phyloP scores from a whole-genome alignment of 2,888 invertebrate genomes.

The Ennomos quercinarius region DNA sequence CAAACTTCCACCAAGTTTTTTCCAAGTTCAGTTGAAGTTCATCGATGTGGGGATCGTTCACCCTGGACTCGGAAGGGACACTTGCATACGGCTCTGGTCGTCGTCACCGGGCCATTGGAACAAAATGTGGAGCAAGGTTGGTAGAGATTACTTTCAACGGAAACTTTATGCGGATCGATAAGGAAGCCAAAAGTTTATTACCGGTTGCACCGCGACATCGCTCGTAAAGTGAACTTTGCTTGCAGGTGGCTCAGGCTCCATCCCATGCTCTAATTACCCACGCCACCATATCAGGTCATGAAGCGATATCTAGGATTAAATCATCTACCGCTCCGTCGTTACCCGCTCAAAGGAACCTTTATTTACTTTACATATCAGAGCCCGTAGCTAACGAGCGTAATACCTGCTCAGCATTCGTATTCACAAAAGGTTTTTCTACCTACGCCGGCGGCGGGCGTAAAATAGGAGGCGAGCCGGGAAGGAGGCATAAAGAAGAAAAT shows the following conservation, averaged over 20 bases:
- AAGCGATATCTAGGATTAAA: conserved; percentile 32
- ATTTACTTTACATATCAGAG: conserved; percentile 83
- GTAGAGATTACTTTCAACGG: conserved; percentile 78
- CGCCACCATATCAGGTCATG: conserved; percentile 20
- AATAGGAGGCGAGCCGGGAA: conserved; percentile 82
- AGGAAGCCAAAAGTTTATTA: conserved; percentile 79
- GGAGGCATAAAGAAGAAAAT: conserved; percentile 85
- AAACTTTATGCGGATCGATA: conserved; percentile 83
- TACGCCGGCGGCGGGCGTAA: conserved; percentile 79
- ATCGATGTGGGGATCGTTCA: conserved; percentile 84
- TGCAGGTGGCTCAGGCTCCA: conserved; percentile 31
- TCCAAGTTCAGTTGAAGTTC: conserved; percentile 83
- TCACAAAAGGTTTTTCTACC: conserved; percentile 84
- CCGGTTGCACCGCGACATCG: conserved; percentile 59
- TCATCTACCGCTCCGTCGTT: conserved; percentile 31
- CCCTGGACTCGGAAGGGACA: conserved; percentile 76
- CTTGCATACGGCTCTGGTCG: conserved; percentile 78
- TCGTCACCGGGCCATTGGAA: conserved; percentile 70
- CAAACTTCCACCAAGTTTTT: conserved; percentile 80
- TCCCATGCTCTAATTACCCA: conserved; percentile 38
- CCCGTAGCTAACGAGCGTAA: conserved; percentile 80
- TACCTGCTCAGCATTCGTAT: conserved; percentile 84
- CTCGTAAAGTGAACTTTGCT: conserved; percentile 66
- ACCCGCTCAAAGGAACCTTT: conserved; percentile 61
- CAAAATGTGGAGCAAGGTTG: conserved; percentile 85